phyloP scores from a whole-genome alignment of 2,797 vertebrate genomes.

The Aythya fuligula region DNA sequence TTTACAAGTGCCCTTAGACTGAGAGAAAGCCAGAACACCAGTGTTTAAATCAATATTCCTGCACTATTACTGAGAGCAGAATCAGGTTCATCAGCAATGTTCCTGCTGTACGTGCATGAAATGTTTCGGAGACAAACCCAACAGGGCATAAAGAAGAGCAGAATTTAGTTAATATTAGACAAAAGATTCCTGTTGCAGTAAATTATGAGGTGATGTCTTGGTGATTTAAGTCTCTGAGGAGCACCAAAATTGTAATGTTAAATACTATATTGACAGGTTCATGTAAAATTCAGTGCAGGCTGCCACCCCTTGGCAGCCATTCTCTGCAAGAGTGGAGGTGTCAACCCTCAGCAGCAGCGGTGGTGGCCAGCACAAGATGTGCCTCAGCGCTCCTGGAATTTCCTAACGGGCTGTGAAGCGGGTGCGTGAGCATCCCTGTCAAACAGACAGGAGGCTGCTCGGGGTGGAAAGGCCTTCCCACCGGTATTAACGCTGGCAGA shows the following conservation, averaged over 20 bases:
- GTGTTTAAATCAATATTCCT: not conserved
- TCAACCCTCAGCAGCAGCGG: constrained; percentile 65
- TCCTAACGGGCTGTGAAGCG: not conserved
- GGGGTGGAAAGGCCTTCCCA: constrained; percentile 16
- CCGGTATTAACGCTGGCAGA: constrained; percentile 23
- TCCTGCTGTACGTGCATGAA: not conserved
- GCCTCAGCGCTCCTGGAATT: constrained; percentile 40
- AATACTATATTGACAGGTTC: constrained; percentile 46
- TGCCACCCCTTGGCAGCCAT: constrained; percentile 20
- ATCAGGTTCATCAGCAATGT: fast-evolving
- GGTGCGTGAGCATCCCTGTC: constrained; percentile 8
- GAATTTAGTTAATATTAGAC: not conserved
- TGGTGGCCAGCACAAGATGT: constrained; percentile 35
- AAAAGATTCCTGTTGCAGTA: not conserved
- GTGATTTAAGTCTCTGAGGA: constrained; percentile 7
- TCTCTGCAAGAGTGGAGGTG: constrained; percentile 57
- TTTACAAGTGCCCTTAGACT: not conserved
- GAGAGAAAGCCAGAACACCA: not conserved
- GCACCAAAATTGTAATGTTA: not conserved
- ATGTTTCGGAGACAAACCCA: not conserved
- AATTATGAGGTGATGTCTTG: constrained; percentile 16
- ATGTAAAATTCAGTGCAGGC: constrained; percentile 76
- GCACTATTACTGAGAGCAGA: not conserved
- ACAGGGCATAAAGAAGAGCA: not conserved
- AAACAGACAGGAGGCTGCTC: constrained; percentile 15